Evolutionary conservation across 2,888 invertebrate genomes (phyloP), one percentile per base, ranked within the genome.

Genomic region (Andrena bicolor): DNA sequence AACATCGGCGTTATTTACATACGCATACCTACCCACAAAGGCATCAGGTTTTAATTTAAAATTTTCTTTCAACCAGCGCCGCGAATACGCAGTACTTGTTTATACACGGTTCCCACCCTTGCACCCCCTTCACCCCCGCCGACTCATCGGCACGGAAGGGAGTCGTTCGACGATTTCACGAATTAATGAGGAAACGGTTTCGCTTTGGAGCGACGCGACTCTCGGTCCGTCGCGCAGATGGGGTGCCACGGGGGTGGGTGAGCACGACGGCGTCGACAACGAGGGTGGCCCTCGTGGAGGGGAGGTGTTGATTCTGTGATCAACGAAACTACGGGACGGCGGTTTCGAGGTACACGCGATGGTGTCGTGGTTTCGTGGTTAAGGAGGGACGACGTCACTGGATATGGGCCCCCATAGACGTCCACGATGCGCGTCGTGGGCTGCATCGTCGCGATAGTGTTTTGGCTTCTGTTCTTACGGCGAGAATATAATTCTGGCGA

Each of bases 281-380:
- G 70, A 77, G 71, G 65, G 63, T 76, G 80, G 61, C 13, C 35
- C 51, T 28, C 7, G 64, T 5, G 20, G 56, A 68, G 53, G 86
- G 71, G 64, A 79, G 72, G 84, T 84, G 87, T 87, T 87, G 88
- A 87, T 88, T 82, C 80, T 84, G 77, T 84, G 88, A 87, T 86
- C 86, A 88, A 84, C 86, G 88, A 88, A 86, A 88, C 86, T 86
- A 88, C 88, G 84, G 66, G 86, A 63, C 76, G 76, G 86, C 70
- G 88, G 87, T 84, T 88, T 83, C 60, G 79, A 84, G 82, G 76
- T 86, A 80, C 84, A 79, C 68, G 71, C 80, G 83, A 68, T 81
- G 75, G 73, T 73, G 71, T 74, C 77, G 85, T 77, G 87, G 86
- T 86, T 84, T 87, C 86, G 86, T 51, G 82, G 88, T 87, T 86